These are phyloP conservation scores for Cabera pusaria DNA, from an alignment of 2,888 invertebrate species.

Conservation along the genomic window DNA sequence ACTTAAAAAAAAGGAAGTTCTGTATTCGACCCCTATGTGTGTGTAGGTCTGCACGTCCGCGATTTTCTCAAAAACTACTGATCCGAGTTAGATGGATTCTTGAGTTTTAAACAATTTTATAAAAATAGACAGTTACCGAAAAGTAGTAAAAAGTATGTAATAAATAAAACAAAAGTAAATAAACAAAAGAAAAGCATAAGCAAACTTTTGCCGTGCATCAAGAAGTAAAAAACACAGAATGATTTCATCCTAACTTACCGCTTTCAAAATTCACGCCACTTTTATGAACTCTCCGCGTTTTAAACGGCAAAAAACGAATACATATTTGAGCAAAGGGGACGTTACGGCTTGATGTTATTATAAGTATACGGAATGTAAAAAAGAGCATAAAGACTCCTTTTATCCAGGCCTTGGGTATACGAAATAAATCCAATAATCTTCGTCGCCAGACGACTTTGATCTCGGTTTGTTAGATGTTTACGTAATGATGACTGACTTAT, in stretches of 20 bases:
- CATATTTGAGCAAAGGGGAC: slow-evolving; percentile 11
- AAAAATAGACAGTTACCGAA: too few species aligned
- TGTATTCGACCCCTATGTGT: too few species aligned
- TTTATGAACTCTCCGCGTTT: slow-evolving; percentile 14
- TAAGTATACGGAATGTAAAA: slow-evolving; percentile 32
- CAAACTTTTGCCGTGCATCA: slow-evolving; percentile 9
- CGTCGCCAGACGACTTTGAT: slow-evolving; percentile 47
- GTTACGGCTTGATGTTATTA: slow-evolving; percentile 30
- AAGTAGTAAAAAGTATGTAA: too few species aligned
- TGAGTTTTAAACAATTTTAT: too few species aligned
- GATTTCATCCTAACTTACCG: slow-evolving; percentile 5
- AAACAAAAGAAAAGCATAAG: slow-evolving; percentile 3
- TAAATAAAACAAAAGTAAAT: too few species aligned
- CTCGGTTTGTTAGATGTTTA: slow-evolving; percentile 35
- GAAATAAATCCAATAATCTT: slow-evolving; percentile 56
- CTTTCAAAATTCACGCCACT: slow-evolving; percentile 10
- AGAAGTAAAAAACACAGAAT: slow-evolving; percentile 8
- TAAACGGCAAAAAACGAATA: slow-evolving; percentile 15
- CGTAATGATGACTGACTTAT: slow-evolving; percentile 18
- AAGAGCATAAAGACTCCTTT: slow-evolving; percentile 45
- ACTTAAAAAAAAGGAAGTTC: too few species aligned
- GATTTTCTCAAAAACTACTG: too few species aligned
- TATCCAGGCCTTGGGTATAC: slow-evolving; percentile 40
- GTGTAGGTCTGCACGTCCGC: too few species aligned
- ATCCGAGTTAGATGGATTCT: too few species aligned